A percentile compares a stretch with the other conserved stretches of the same genome.
Conservation (phyloP, 2,888 invertebrate species). For the Teleiodes luculella region DNA sequence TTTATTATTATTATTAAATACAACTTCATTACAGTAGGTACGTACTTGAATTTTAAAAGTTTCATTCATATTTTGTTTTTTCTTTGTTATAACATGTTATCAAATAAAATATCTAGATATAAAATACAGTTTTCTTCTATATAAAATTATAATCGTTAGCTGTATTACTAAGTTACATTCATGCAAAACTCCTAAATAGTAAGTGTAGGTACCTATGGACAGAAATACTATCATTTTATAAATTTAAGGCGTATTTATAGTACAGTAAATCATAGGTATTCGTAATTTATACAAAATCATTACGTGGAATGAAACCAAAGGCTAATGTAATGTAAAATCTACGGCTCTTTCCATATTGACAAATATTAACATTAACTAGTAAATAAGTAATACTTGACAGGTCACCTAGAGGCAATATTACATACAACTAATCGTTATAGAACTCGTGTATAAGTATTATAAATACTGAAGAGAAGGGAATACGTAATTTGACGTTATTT, state of each 20-base stretch:
- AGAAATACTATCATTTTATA: neutral
- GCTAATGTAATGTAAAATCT: neutral
- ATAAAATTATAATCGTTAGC: conserved; percentile 50
- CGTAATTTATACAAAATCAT: neutral
- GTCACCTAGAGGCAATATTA: conserved; percentile 38
- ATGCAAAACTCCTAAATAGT: neutral
- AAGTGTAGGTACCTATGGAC: neutral
- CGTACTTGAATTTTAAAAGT: conserved; percentile 34
- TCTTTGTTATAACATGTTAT: conserved; percentile 36
- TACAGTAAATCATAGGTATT: neutral
- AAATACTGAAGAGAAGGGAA: conserved; percentile 36
- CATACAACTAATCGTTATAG: conserved; percentile 30
- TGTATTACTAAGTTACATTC: neutral
- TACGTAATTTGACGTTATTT: conserved; percentile 51
- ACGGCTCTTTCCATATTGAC: conserved; percentile 23
- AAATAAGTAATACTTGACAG: conserved; percentile 51
- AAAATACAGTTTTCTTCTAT: conserved; percentile 48
- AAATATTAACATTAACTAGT: conserved; percentile 51
- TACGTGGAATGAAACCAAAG: neutral
- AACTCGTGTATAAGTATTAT: conserved; percentile 30
- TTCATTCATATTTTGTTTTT: conserved; percentile 32
- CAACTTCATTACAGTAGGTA: conserved; percentile 38
- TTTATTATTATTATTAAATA: conserved; percentile 43
- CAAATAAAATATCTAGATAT: conserved; percentile 49
- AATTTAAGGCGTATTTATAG: neutral